These are phyloP conservation scores for Dendrocopos noguchii DNA, from an alignment of 2,113 vertebrate species.

Conservation along the genomic window DNA sequence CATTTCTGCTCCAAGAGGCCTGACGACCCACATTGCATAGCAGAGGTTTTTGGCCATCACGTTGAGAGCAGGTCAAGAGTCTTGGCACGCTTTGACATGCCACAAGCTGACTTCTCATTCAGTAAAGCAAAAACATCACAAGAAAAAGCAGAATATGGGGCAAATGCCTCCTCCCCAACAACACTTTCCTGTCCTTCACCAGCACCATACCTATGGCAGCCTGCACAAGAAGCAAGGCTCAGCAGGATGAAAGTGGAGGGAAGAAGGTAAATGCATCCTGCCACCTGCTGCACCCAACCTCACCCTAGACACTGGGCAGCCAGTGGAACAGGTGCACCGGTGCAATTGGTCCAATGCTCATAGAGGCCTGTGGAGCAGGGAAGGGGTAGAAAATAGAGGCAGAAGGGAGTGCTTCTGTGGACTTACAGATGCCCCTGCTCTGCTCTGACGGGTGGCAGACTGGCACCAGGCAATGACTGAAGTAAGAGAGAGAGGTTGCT, in stretches of 20 bases:
- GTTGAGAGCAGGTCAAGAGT: not conserved
- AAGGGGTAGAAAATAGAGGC: not conserved
- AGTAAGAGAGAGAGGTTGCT: not conserved
- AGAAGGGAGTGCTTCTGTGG: not conserved
- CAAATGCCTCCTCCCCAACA: fast-evolving
- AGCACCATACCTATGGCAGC: not conserved
- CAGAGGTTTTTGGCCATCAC: not conserved
- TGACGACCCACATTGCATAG: not conserved
- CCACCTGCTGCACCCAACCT: not conserved
- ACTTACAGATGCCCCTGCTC: fast-evolving
- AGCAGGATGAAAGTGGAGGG: fast-evolving
- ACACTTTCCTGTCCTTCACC: fast-evolving
- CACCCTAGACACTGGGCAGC: not conserved
- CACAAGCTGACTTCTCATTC: not conserved
- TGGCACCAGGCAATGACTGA: not conserved
- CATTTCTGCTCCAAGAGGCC: not conserved
- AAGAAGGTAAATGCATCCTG: not conserved
- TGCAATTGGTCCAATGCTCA: fast-evolving
- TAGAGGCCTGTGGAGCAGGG: fast-evolving
- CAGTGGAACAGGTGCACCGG: fast-evolving
- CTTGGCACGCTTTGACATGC: not conserved
- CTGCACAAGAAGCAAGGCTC: fast-evolving
- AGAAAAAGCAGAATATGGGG: not conserved
- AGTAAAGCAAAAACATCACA: not conserved
- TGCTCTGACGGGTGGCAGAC: not conserved